These are phyloP conservation scores for Drosophila mulleri DNA, from an alignment of 2,888 invertebrate species.

Conservation along the genomic window DNA sequence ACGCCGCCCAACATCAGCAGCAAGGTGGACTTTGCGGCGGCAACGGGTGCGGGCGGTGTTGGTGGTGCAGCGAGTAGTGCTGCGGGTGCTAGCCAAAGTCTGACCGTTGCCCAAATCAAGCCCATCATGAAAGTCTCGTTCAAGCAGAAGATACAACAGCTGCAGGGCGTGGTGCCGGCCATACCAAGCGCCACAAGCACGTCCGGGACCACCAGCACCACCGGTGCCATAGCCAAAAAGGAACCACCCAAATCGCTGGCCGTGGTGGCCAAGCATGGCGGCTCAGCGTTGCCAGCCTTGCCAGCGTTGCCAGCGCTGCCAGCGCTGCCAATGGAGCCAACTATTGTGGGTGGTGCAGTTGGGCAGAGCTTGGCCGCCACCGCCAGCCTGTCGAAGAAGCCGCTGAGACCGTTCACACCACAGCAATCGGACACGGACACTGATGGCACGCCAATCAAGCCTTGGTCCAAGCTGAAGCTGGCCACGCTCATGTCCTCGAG, in stretches of 20 bases:
- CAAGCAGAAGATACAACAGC: slow-evolving; percentile 87
- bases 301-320: not conserved
- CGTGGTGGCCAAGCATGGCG: slow-evolving; percentile 62
- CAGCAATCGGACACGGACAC: slow-evolving; percentile 83
- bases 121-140: slow-evolving; percentile 87
- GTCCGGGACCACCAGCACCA: slow-evolving; percentile 41
- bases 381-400: slow-evolving; percentile 69
- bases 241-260: slow-evolving; percentile 77
- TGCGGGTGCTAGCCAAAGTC: slow-evolving; percentile 33
- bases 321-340: slow-evolving; percentile 6
- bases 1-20: slow-evolving; percentile 65
- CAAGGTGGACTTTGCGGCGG: slow-evolving; percentile 67
- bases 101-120: slow-evolving; percentile 71
- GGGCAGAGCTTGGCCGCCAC: slow-evolving; percentile 69
- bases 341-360: slow-evolving; percentile 4
- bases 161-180: slow-evolving; percentile 82
- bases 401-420: slow-evolving; percentile 57
- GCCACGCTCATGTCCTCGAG: slow-evolving; percentile 86
- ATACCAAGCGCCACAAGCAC: slow-evolving; percentile 21
- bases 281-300: not conserved
- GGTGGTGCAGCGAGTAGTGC: not conserved
- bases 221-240: slow-evolving; percentile 83
- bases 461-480: slow-evolving; percentile 92
- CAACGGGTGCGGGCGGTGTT: not conserved
- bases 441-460: slow-evolving; percentile 86